Evolutionary conservation across 2,113 vertebrate genomes (phyloP).

Genomic region (Madoqua kirkii): DNA sequence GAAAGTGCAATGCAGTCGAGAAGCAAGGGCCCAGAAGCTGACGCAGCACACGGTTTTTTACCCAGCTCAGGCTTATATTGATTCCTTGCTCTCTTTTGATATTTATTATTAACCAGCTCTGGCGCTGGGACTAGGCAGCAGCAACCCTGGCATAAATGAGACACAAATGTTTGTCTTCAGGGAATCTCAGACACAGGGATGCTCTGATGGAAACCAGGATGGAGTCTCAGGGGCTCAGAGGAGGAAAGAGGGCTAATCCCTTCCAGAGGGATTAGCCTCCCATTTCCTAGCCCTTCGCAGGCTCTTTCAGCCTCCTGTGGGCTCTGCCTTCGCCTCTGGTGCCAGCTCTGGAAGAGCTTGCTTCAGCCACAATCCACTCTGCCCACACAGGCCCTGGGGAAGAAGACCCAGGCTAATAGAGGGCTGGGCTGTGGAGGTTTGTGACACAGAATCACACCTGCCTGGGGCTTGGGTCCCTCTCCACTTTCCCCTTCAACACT

Average conservation of each 20-base stretch:
- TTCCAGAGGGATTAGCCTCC: background rate
- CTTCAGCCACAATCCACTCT: background rate
- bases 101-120: background rate
- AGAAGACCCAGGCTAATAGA: rapidly evolving
- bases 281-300: rapidly evolving
- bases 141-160: background rate
- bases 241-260: rapidly evolving
- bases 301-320: background rate
- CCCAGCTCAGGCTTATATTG: background rate
- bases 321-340: background rate
- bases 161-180: background rate
- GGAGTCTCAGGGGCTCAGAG: background rate
- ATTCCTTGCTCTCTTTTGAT: background rate
- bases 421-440: background rate
- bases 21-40: rapidly evolving
- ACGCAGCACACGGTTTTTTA: rapidly evolving
- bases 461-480: background rate
- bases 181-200: background rate
- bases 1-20: background rate
- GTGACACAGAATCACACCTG: background rate
- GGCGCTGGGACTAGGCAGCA: background rate
- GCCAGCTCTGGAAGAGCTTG: background rate
- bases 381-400: background rate
- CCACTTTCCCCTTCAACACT: background rate
- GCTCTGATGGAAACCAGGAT: background rate